These are phyloP conservation scores for Cyclophora albipunctata DNA, from an alignment of 2,888 invertebrate species.

Conservation along the genomic window DNA sequence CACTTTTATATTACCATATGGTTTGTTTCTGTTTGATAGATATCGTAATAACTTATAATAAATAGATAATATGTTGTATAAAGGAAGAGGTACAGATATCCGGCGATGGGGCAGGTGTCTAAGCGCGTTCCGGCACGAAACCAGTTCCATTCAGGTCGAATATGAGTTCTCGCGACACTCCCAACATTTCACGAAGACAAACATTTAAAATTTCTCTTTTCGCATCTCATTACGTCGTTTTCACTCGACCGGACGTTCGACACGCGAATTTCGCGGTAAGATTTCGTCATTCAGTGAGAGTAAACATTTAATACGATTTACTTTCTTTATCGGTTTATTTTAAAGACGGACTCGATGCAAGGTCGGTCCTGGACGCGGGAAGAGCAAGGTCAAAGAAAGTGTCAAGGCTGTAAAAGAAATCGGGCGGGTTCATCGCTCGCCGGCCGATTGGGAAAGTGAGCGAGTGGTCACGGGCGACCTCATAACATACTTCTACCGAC, in stretches of 20 bases:
- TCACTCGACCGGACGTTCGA: conserved; percentile 58
- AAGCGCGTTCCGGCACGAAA: conserved; percentile 46
- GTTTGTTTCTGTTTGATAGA: conserved; percentile 1
- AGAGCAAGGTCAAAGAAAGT: conserved; percentile 70
- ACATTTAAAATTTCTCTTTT: conserved; percentile 74
- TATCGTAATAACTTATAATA: conserved; percentile 2
- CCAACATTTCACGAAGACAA: conserved; percentile 66
- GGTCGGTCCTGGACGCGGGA: conserved; percentile 45
- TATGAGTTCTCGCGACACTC: conserved; percentile 63
- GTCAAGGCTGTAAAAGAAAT: conserved; percentile 73
- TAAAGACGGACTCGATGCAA: conserved; percentile 40
- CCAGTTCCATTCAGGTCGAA: conserved; percentile 65
- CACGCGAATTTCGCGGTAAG: conserved; percentile 54
- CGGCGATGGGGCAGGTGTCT: conserved; percentile 29
- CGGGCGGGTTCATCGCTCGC: conserved; percentile 62
- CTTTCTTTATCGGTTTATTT: conserved; percentile 49
- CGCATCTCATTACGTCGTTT: conserved; percentile 71
- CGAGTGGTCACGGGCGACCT: conserved; percentile 53
- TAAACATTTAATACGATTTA: conserved; percentile 55
- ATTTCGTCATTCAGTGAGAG: conserved; percentile 66
- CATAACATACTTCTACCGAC: conserved; percentile 64
- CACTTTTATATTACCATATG: conserved; percentile 5
- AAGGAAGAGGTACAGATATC: conserved; percentile 29
- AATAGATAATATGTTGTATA: conserved; percentile 23
- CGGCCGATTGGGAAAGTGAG: conserved; percentile 60